These are phyloP conservation scores for Xestia ashworthii DNA, from an alignment of 2,888 invertebrate genomes.

Conservation along the genomic window DNA sequence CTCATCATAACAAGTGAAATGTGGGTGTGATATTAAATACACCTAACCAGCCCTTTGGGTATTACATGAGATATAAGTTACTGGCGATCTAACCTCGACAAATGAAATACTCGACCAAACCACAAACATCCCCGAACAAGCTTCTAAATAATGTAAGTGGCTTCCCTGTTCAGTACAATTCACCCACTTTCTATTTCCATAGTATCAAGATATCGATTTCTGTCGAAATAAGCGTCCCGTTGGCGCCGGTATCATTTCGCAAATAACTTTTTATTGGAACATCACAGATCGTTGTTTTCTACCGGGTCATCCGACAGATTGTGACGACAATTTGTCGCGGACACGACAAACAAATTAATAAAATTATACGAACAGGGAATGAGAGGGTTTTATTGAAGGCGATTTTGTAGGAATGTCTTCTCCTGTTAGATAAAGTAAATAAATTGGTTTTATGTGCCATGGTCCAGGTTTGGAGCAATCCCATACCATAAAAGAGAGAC, in stretches of 20 bases:
- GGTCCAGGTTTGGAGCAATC: too few species aligned
- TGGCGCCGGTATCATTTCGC: slow-evolving; percentile 80
- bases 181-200: slow-evolving; percentile 76
- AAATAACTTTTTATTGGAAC: slow-evolving; percentile 81
- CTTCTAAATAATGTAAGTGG: slow-evolving; percentile 16
- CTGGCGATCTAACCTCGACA: background rate
- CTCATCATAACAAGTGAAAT: background rate
- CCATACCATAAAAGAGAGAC: too few species aligned
- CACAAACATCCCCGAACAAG: background rate
- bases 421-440: too few species aligned
- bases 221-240: slow-evolving; percentile 70
- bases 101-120: background rate
- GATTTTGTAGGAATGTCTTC: background rate
- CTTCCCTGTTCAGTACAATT: slow-evolving; percentile 38
- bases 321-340: slow-evolving; percentile 33
- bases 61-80: background rate
- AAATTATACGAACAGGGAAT: slow-evolving; percentile 24
- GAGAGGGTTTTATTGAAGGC: background rate
- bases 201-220: slow-evolving; percentile 75
- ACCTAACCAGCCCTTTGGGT: background rate
- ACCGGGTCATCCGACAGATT: slow-evolving; percentile 45
- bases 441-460: too few species aligned
- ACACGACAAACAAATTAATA: slow-evolving; percentile 62
- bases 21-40: background rate
- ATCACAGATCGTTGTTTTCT: slow-evolving; percentile 73